Evolutionary conservation across 2,888 invertebrate genomes (phyloP), one percentile per base, ranked within the genome.

Genomic region (Chymomyza procnemis): DNA sequence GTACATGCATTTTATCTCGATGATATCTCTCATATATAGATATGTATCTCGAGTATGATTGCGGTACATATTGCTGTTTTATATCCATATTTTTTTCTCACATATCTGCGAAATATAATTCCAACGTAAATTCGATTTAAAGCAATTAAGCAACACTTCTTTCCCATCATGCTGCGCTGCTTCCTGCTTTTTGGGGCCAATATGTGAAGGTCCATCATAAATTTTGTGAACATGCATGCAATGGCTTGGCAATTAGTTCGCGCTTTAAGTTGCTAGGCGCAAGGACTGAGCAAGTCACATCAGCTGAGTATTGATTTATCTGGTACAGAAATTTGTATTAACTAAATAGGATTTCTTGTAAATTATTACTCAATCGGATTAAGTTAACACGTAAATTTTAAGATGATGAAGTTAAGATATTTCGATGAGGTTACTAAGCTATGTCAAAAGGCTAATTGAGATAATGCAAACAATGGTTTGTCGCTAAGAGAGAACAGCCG

Each of bases 201-300:
- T 65, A 80, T 71, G 69, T 69, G 85, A 86, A 81, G 80, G 80
- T 81, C 76, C 66, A 67, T 81, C 87, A 86, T 81, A 81, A 81
- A 81, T 80, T 6, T 83, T 73, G 62, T 69, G 71, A 71, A 81
- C 34, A 41, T 41, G 26, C 4, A 79, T 80, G 87, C 81, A 69
- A 79, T 84, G 82, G 81, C 82, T 63, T 75, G 66, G 74, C 79
- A 74, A 77, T 77, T 71, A 74, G 64, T 58, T 66, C 58, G 62
- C 73, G 57, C n/a, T 52, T 18, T 54, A 55, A 19, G 64, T 30
- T 6, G 26, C 4, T 26, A 26, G 26, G 6, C 1, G 3, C 1
- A 4, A 3, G 6, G 6, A 2, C 1, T 3, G 2, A 26, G 26
- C 5, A 26, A 26, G 2, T 0, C 26, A 26, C 8, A 26, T 26